Percentiles rank a stretch among this genome's conserved stretches.
Evolutionary conservation across 2,113 vertebrate species (phyloP).

Genomic region (Phyllostomus discolor): DNA sequence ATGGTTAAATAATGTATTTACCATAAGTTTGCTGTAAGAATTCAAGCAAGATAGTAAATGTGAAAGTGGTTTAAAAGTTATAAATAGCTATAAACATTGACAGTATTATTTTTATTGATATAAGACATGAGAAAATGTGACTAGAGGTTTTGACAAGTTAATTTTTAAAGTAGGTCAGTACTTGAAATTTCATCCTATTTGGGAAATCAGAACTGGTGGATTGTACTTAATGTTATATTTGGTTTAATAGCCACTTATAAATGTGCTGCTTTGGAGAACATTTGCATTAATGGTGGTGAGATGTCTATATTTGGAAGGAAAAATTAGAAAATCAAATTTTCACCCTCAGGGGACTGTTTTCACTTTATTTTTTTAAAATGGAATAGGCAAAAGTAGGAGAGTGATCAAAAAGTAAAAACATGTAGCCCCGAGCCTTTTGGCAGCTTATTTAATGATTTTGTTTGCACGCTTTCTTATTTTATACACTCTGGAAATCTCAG

Average conservation of each 20-base stretch:
- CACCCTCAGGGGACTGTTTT: slow-evolving; percentile 29
- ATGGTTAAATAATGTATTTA: not conserved
- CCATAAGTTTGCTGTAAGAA: not conserved
- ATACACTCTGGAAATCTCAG: slow-evolving; percentile 20
- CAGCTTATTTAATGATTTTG: not conserved
- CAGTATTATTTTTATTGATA: not conserved
- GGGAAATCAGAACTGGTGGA: slow-evolving; percentile 25
- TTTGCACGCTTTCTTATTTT: not conserved
- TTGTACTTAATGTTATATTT: slow-evolving; percentile 53
- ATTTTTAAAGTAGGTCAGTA: slow-evolving; percentile 63
- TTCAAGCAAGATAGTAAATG: not conserved
- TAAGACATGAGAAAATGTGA: slow-evolving; percentile 21
- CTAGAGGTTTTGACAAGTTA: slow-evolving; percentile 47
- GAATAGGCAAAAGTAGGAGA: not conserved
- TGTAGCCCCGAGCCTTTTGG: not conserved
- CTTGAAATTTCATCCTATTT: slow-evolving; percentile 40
- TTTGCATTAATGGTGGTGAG: slow-evolving; percentile 32
- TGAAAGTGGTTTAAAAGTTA: not conserved
- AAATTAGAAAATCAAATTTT: slow-evolving; percentile 47
- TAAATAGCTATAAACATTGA: not conserved
- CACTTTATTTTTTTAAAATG: slow-evolving; percentile 10
- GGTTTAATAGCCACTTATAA: not conserved
- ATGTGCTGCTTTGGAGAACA: not conserved
- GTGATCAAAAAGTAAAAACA: not conserved
- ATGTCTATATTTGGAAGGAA: slow-evolving; percentile 65